Base-by-base conservation (phyloP, 2,888 invertebrate genomes). In the Branchipolynoe longqiensis region DNA sequence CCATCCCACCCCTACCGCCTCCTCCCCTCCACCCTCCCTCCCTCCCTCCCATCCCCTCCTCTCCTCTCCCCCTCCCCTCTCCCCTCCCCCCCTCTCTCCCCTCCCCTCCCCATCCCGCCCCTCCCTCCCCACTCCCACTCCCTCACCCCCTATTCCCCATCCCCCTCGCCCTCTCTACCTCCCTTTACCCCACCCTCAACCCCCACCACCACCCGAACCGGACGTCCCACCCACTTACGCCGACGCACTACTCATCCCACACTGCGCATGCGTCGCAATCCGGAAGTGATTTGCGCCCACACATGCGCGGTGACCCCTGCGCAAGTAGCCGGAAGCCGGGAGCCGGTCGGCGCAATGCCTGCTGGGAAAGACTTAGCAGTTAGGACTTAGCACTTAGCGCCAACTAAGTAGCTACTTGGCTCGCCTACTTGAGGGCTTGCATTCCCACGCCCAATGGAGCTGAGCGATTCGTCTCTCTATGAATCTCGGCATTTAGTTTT, bases 151-250 rank as follows among this genome's bases (percentile, higher is more conserved):
- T n/a, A 12, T 28, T 31, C 6, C 62, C 25, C 62, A 6, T 8
- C 28, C 62, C 62, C 62, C 28, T 31, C 6, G 14, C 28, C 62
- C 28, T 31, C 62, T n/a, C 82, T 82, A 25, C 48, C n/a, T n/a
- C 62, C 31, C 18, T 33, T 59, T 82, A 6, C 25, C 59, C 25
- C 82, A 25, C 84, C 82, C 40, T 78, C 84, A 18, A 28, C 38
- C n/a, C 28, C 81, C 48, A 12, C 18, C 48, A 48, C n/a, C n/a
- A n/a, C n/a, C n/a, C n/a, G n/a, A n/a, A 48, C n/a, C 83, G 18
- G n/a, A 18, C n/a, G 4, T 78, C 78, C 28, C 18, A 18, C 83
- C 74, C 83, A 58, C 78, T 62, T 33, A 58, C 14, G 8, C 78
- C 2, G 28, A 14, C 83, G 8, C 83, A 33, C 69, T 73, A 31